Evolutionary conservation across 64 coral and sea anemone species (phyloP).

Genomic region (Orbicella faveolata): DNA sequence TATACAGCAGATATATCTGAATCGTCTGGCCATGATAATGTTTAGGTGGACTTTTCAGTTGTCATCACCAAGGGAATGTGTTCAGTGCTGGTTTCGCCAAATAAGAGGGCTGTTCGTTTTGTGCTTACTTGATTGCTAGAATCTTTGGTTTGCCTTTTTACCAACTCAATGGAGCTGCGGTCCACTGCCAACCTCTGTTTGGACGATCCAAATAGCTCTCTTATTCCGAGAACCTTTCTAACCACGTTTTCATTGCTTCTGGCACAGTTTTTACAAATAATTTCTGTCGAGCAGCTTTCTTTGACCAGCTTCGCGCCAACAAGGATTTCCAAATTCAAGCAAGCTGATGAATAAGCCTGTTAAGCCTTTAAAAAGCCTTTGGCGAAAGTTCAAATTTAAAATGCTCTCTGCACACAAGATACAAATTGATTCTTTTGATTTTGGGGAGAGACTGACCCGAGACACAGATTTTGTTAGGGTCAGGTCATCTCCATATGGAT

Average conservation of each 20-base stretch:
- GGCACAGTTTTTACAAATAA: constrained; percentile 35
- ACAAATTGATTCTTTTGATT: neutral
- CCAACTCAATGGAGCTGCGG: neutral
- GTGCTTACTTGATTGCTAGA: neutral
- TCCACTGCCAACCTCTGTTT: neutral
- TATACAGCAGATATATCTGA: constrained; percentile 4
- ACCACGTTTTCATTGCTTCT: constrained; percentile 10
- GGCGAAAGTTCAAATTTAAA: neutral
- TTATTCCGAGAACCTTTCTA: constrained; percentile 13
- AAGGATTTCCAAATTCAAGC: neutral
- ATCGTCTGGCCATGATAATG: constrained; percentile 23
- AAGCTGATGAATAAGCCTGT: neutral
- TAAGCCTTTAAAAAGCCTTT: neutral
- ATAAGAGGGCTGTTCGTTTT: neutral
- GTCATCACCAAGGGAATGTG: neutral
- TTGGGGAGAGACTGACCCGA: neutral
- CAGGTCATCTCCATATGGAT: neutral
- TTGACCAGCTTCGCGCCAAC: neutral
- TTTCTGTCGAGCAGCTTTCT: neutral
- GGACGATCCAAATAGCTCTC: neutral
- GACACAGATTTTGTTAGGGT: neutral
- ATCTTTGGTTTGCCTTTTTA: constrained; percentile 20
- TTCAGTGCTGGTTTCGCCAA: neutral
- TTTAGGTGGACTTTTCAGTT: constrained; percentile 13
- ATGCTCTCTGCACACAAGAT: neutral